phyloP scores from a whole-genome alignment of 2,888 invertebrate genomes.

The Drosophila meridiana region DNA sequence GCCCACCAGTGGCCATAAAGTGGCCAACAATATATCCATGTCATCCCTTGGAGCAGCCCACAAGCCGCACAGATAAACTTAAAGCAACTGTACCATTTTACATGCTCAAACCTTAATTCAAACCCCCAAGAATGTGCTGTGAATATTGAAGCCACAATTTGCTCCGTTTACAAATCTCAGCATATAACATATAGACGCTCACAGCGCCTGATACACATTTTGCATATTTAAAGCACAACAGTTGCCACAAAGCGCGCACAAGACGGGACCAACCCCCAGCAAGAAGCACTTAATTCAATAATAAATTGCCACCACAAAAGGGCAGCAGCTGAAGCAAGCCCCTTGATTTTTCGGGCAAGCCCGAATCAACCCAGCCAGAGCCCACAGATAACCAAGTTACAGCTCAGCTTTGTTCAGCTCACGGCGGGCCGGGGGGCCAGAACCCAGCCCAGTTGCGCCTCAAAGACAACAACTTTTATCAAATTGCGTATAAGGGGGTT shows the following conservation, averaged over 20 bases:
- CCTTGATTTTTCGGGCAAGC: constrained; percentile 39
- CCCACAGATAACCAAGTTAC: constrained; percentile 70
- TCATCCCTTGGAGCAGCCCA: constrained; percentile 46
- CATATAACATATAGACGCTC: constrained; percentile 21
- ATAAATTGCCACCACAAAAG: constrained; percentile 74
- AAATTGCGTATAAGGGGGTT: constrained; percentile 79
- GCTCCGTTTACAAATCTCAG: constrained; percentile 35
- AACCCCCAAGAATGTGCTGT: constrained; percentile 56
- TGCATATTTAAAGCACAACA: constrained; percentile 68
- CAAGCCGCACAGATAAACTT: constrained; percentile 48
- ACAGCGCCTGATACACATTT: constrained; percentile 56
- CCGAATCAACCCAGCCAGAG: constrained; percentile 49
- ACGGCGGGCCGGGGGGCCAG: constrained; percentile 13
- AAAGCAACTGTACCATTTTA: constrained; percentile 74
- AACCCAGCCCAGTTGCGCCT: constrained; percentile 68
- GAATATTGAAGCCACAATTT: constrained; percentile 55
- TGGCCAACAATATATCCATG: constrained; percentile 44
- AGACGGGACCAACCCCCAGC: constrained; percentile 58
- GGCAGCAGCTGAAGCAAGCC: constrained; percentile 51
- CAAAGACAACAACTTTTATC: constrained; percentile 70
- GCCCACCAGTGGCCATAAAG: constrained; percentile 57
- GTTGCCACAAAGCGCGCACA: constrained; percentile 39
- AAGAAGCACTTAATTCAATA: constrained; percentile 78
- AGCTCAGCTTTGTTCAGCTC: constrained; percentile 22
- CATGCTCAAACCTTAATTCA: constrained; percentile 76